phyloP scores from a whole-genome alignment of 37 sponge, comb jelly and placozoan species.

The Spongilla lacustris region DNA sequence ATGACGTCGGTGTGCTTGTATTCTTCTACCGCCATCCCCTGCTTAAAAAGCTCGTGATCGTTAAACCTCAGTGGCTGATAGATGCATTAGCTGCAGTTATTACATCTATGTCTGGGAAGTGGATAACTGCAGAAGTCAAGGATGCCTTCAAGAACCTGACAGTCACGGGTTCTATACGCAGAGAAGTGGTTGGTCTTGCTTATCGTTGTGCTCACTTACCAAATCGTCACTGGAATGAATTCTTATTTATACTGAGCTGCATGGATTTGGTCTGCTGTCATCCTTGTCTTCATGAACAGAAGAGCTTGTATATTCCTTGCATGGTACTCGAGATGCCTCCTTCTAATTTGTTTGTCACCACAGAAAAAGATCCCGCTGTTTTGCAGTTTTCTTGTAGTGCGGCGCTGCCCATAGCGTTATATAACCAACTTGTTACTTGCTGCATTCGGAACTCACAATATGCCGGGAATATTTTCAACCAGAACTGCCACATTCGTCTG shows the following conservation, averaged over 20 bases:
- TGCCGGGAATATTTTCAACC: slow-evolving; percentile 28
- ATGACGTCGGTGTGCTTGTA: slow-evolving; percentile 61
- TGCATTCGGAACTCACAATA: slow-evolving; percentile 46
- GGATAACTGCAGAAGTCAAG: slow-evolving; percentile 56
- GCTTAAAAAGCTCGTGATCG: slow-evolving; percentile 48
- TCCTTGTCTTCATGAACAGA: slow-evolving; percentile 37
- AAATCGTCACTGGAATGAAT: slow-evolving; percentile 58
- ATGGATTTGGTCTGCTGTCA: slow-evolving; percentile 70
- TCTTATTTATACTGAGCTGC: slow-evolving; percentile 53
- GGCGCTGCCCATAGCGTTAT: slow-evolving; percentile 47
- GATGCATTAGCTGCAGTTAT: slow-evolving; percentile 46
- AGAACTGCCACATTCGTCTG: slow-evolving; percentile 48
- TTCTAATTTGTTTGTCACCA: slow-evolving; percentile 15
- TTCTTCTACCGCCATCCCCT: slow-evolving; percentile 67
- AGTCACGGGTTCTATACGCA: slow-evolving; percentile 24
- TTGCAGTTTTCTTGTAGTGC: slow-evolving; percentile 13
- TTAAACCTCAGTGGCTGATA: slow-evolving; percentile 66
- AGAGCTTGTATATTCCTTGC: slow-evolving; percentile 36
- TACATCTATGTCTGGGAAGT: slow-evolving; percentile 26
- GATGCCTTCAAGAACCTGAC: slow-evolving; percentile 33
- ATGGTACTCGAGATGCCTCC: slow-evolving; percentile 43
- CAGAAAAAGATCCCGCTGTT: slow-evolving; percentile 11
- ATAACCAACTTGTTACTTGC: slow-evolving; percentile 56
- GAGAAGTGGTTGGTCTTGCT: slow-evolving; percentile 37
- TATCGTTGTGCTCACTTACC: slow-evolving; percentile 54